phyloP scores from a whole-genome alignment of 2,797 vertebrate genomes.

The Pelobates cultripes region DNA sequence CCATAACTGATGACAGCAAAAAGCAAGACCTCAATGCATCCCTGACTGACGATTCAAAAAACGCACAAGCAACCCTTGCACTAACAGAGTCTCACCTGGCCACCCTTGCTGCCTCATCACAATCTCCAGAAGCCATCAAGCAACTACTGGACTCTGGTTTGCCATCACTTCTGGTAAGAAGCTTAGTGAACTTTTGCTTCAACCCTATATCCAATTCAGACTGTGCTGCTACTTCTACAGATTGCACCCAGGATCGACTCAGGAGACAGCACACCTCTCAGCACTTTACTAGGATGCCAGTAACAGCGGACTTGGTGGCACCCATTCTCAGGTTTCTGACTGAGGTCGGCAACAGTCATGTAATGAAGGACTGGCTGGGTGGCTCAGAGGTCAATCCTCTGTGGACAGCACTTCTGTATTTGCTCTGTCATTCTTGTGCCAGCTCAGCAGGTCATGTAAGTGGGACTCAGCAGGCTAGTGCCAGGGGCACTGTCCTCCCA shows the following conservation, averaged over 20 bases:
- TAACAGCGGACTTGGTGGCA: conserved; percentile 91
- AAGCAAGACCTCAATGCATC: conserved; percentile 89
- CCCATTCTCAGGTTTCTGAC: conserved; percentile 95
- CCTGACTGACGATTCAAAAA: conserved; percentile 95
- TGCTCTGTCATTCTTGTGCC: conserved; percentile 94
- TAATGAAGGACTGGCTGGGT: conserved; percentile 98
- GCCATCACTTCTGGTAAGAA: conserved; percentile 91
- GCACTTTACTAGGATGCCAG: conserved; percentile 77
- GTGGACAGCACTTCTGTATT: conserved; percentile 95
- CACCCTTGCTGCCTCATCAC: conserved; percentile 93
- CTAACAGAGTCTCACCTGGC: conserved; percentile 91
- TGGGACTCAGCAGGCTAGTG: conserved; percentile 72
- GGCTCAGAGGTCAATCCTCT: conserved; percentile 95
- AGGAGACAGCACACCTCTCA: conserved; percentile 81
- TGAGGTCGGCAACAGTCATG: conserved; percentile 95
- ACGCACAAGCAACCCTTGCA: conserved; percentile 84
- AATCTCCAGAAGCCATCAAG: conserved; percentile 94
- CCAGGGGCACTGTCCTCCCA: conserved; percentile 79
- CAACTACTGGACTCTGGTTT: conserved; percentile 94
- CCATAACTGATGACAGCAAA: conserved; percentile 97
- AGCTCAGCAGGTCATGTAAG: conserved; percentile 74
- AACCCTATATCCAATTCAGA: conserved; percentile 86
- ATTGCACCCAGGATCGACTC: conserved; percentile 79
- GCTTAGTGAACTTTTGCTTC: conserved; percentile 90
- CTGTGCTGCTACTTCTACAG: conserved; percentile 77